Evolutionary conservation across 2,888 invertebrate genomes (phyloP).

Genomic region (Schrankia costaestrigalis): DNA sequence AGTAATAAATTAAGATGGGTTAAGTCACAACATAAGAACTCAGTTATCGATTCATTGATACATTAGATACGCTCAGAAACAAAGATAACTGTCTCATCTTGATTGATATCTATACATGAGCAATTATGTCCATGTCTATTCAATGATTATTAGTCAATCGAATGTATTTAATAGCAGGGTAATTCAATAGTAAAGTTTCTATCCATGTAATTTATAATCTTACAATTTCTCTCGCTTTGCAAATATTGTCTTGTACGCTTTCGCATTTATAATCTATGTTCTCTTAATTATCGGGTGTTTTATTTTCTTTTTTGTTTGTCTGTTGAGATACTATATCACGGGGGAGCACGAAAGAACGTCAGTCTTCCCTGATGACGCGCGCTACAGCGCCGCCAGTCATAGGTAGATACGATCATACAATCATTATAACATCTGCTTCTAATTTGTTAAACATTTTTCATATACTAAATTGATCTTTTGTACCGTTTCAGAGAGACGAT

Average conservation of each 20-base stretch:
- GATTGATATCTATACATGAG: constrained; percentile 54
- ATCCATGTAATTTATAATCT: constrained; percentile 48
- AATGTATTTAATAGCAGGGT: constrained; percentile 50
- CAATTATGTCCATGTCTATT: constrained; percentile 53
- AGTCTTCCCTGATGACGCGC: constrained; percentile 77
- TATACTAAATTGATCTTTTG: constrained; percentile 24
- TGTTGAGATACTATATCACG: constrained; percentile 80
- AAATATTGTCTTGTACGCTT: constrained; percentile 21
- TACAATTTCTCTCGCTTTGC: constrained; percentile 34
- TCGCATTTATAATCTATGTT: constrained; percentile 34
- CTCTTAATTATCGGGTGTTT: constrained; percentile 45
- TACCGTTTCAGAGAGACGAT: constrained; percentile 88
- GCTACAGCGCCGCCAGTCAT: constrained; percentile 74
- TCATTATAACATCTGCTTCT: constrained; percentile 32
- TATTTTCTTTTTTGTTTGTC: constrained; percentile 73
- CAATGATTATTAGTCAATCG: constrained; percentile 43
- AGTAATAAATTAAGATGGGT: no score
- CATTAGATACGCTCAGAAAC: constrained; percentile 54
- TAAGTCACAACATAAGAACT: no score
- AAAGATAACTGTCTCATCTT: constrained; percentile 45
- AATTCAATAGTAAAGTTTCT: constrained; percentile 33
- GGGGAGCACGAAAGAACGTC: constrained; percentile 77
- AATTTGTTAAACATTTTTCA: constrained; percentile 6
- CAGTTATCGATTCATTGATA: no score
- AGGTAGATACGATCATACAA: constrained; percentile 68